phyloP scores from a whole-genome alignment of 2,797 vertebrate genomes.

The Anabacerthia variegaticeps region DNA sequence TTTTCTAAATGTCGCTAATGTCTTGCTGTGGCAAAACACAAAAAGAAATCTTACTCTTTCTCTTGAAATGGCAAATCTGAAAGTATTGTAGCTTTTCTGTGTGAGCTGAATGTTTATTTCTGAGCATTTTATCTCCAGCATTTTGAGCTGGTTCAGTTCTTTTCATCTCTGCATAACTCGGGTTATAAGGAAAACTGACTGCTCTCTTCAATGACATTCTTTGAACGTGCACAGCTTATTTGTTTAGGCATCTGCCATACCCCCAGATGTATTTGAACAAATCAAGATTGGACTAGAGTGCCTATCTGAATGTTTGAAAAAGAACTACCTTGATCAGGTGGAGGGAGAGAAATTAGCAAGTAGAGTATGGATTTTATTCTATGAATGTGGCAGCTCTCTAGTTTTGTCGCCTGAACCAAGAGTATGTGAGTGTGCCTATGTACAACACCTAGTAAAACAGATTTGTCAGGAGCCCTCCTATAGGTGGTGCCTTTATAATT shows the following conservation, averaged over 20 bases:
- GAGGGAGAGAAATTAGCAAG: neutral
- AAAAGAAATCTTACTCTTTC: constrained; percentile 11
- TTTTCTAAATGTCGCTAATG: constrained; percentile 78
- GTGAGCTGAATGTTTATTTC: constrained; percentile 2
- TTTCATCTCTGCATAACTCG: neutral
- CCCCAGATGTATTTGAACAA: neutral
- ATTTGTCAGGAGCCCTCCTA: neutral
- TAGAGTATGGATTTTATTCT: neutral
- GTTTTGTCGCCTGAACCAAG: neutral
- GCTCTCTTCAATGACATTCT: neutral
- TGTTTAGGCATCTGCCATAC: neutral
- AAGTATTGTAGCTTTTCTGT: neutral
- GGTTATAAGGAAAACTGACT: neutral
- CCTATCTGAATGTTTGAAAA: neutral
- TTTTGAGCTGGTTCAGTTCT: constrained; percentile 13
- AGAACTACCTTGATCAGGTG: neutral
- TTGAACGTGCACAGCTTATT: neutral
- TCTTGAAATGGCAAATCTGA: constrained; percentile 29
- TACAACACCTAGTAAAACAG: neutral
- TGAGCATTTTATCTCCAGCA: neutral
- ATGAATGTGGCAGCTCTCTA: neutral
- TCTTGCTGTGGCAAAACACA: constrained; percentile 54
- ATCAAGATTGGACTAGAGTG: neutral
- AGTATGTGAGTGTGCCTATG: neutral
- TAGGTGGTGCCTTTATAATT: neutral